Percentiles rank a stretch among this genome's conserved stretches.
Conservation (phyloP, 2,888 invertebrate species). For the Agrochola lychnidis region DNA sequence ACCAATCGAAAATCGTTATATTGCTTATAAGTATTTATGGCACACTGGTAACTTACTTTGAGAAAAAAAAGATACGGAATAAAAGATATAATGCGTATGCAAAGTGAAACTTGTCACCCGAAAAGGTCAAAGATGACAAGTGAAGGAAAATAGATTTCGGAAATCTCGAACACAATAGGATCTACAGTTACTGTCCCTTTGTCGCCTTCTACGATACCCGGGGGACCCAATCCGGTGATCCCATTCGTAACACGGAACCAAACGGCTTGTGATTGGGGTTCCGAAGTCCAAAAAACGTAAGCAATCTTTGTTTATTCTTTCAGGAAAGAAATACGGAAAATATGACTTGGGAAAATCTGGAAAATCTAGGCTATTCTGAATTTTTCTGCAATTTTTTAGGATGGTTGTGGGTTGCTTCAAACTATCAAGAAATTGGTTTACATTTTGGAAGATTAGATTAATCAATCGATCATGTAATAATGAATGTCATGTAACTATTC, state of each 20-base stretch:
- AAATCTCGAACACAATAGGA: constrained; percentile 42
- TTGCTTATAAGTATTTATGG: background rate
- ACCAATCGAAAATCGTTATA: too few relatives aligned
- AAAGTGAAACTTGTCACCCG: constrained; percentile 22
- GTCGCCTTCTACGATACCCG: constrained; percentile 24
- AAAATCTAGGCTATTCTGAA: background rate
- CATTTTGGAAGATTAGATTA: too few relatives aligned
- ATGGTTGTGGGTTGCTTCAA: too few relatives aligned
- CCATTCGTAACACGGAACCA: constrained; percentile 36
- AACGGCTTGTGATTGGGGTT: constrained; percentile 39
- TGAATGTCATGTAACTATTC: too few relatives aligned
- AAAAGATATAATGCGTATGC: constrained; percentile 8
- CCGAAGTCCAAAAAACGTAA: constrained; percentile 14
- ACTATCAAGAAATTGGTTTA: too few relatives aligned
- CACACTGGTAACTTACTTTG: background rate
- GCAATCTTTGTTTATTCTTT: constrained; percentile 29
- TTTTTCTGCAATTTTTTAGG: background rate
- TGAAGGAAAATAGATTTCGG: constrained; percentile 44
- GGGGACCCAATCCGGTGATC: constrained; percentile 44
- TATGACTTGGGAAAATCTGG: background rate
- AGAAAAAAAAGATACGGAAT: background rate
- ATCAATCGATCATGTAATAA: too few relatives aligned
- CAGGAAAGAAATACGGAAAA: background rate
- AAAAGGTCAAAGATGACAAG: constrained; percentile 31
- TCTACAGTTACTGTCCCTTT: constrained; percentile 37